A percentile compares a stretch with the other conserved stretches of the same genome.
phyloP scores from a whole-genome alignment of 37 sponge, comb jelly and placozoan genomes.

The Lycopodina hypogea region DNA sequence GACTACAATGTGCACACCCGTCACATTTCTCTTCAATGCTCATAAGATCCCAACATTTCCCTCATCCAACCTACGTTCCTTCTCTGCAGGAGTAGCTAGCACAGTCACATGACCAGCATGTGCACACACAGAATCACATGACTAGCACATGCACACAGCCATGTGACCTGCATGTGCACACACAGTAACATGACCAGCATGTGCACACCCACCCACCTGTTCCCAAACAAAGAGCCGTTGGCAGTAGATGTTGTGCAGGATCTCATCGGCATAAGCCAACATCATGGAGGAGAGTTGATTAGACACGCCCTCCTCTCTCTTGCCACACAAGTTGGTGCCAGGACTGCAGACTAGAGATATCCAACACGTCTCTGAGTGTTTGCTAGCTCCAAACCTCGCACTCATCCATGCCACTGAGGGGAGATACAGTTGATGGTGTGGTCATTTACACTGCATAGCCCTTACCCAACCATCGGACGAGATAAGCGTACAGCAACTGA shows the following conservation, averaged over 20 bases:
- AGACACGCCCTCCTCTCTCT: not conserved
- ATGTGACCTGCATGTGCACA: too few relatives aligned
- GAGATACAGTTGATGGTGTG: not conserved
- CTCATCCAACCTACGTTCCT: too few relatives aligned
- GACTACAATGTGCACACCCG: too few relatives aligned
- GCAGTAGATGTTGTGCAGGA: conserved; percentile 41
- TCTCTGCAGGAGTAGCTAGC: too few relatives aligned
- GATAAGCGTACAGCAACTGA: conserved; percentile 14
- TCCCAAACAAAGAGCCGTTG: conserved; percentile 40
- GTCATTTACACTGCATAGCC: not conserved
- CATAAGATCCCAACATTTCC: too few relatives aligned
- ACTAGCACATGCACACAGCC: too few relatives aligned
- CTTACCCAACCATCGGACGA: conserved; percentile 34
- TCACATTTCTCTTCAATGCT: too few relatives aligned
- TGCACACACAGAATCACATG: too few relatives aligned
- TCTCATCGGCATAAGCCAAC: conserved; percentile 6
- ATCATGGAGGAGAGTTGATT: not conserved
- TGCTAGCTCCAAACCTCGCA: not conserved
- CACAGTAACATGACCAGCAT: too few relatives aligned
- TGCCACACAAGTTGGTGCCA: not conserved
- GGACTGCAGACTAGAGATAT: not conserved
- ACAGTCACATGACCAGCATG: too few relatives aligned
- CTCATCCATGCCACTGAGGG: conserved; percentile 20
- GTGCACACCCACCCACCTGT: conserved; percentile 27
- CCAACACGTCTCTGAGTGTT: not conserved